Percentiles rank a stretch among this genome's conserved stretches.
Conservation (phyloP, 2,797 vertebrate species). For the Anolis apletophallus region DNA sequence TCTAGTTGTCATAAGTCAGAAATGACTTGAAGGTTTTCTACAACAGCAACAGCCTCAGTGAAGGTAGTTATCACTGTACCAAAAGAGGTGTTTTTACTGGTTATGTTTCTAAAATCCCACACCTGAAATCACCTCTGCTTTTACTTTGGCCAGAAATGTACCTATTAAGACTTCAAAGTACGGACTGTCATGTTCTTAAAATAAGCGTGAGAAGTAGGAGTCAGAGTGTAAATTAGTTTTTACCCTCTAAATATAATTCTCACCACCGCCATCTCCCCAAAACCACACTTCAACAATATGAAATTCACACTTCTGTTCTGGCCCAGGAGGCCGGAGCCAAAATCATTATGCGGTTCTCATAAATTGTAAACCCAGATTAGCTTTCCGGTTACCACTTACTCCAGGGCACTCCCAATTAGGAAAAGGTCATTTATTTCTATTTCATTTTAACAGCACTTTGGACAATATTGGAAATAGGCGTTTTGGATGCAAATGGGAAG, state of each 20-base stretch:
- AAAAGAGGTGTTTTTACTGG: neutral
- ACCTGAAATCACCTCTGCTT: neutral
- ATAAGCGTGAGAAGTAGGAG: neutral
- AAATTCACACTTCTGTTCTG: constrained; percentile 1
- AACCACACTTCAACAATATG: neutral
- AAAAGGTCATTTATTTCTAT: constrained; percentile 28
- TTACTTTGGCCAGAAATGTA: constrained; percentile 13
- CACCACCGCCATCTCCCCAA: neutral
- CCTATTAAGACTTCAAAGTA: neutral
- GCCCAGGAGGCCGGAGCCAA: neutral
- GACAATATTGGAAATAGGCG: neutral
- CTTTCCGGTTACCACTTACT: constrained; percentile 23
- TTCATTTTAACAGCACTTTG: constrained; percentile 5
- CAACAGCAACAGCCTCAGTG: neutral
- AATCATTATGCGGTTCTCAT: constrained; percentile 3
- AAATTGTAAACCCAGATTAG: constrained; percentile 22
- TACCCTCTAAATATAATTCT: constrained; percentile 1
- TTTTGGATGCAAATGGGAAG: constrained; percentile 6
- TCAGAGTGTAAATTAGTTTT: neutral
- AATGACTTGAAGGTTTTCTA: too few relatives aligned
- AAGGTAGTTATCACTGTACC: neutral
- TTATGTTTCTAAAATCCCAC: neutral
- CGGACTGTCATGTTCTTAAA: neutral
- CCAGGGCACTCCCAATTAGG: constrained; percentile 30
- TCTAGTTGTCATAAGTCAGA: too few relatives aligned